Base-by-base conservation (phyloP, 2,797 vertebrate species). In the Melanotaenia trifasciata region DNA sequence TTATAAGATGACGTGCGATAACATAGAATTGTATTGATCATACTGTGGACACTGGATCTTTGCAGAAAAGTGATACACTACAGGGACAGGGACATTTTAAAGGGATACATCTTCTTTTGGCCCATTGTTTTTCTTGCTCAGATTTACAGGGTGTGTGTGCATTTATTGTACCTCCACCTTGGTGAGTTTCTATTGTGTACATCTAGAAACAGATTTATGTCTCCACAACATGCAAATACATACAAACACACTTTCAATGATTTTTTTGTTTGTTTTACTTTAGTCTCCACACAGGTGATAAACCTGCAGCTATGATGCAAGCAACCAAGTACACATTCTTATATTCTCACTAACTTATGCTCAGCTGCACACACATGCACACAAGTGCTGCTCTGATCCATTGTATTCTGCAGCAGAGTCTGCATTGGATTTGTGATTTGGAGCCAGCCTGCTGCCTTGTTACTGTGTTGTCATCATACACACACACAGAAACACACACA, bases 341-440 rank as follows among this genome's bases (percentile, higher is more conserved):
- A 9, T 33, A 45, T 45, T 16, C 14, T 20, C 43, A 59, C 22
- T 60, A 18, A 11, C 50, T 45, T 10, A 47, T 8, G 30, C 7
- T n/a, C 61, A 40, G 3, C 1, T 13, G 5, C 6, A 10, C 22
- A 30, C 5, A 65, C 36, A 69, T n/a, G 3, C 26, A 26, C 61
- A 70, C 18, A 67, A 2, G 8, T 24, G 45, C 56, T 72, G n/a
- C 72, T 78, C 74, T 66, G 64, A 78, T 75, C 54, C 36, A 54
- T 78, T 78, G 2, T 32, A 84, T 79, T 75, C 43, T 67, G 24
- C 70, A 72, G 64, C 74, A 71, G 56, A 76, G 69, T 57, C 43
- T 43, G 65, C 74, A 82, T 78, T 80, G 70, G 68, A 85, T 84
- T 76, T 80, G 77, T 73, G 45, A 3, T 78, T 78, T 64, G 64